A percentile compares a stretch with the other conserved stretches of the same genome.
These are phyloP conservation scores for Leptinotarsa texana DNA, from an alignment of 1,140 invertebrate species.

Conservation along the genomic window DNA sequence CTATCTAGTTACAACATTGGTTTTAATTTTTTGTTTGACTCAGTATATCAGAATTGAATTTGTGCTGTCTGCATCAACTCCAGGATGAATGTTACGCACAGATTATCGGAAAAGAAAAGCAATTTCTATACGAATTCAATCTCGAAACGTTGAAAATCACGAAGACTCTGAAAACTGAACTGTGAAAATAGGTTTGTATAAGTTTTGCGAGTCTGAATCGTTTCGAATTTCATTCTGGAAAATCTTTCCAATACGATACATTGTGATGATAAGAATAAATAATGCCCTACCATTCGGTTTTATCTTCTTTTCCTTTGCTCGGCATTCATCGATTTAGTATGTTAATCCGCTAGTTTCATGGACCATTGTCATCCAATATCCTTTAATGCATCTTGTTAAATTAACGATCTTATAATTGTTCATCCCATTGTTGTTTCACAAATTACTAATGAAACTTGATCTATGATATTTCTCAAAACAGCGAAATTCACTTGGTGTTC, in stretches of 20 bases:
- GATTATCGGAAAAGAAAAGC: constrained; percentile 11
- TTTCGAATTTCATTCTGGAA: constrained; percentile 45
- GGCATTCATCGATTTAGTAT: constrained; percentile 46
- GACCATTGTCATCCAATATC: constrained; percentile 41
- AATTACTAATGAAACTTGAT: too few species aligned
- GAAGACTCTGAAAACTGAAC: constrained; percentile 38
- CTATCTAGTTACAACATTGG: too few species aligned
- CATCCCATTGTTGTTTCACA: background rate
- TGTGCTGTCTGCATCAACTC: too few species aligned
- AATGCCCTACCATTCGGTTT: constrained; percentile 44
- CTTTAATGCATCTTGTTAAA: constrained; percentile 33
- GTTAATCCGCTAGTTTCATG: constrained; percentile 48
- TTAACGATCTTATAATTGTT: constrained; percentile 43
- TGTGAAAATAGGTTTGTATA: constrained; percentile 41
- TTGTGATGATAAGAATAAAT: constrained; percentile 49
- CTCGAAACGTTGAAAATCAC: constrained; percentile 23
- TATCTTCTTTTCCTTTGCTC: constrained; percentile 45
- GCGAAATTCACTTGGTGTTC: too few species aligned
- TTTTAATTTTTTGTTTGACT: too few species aligned
- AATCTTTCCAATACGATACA: constrained; percentile 47
- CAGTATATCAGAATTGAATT: too few species aligned
- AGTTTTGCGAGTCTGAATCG: constrained; percentile 37
- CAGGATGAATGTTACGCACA: background rate
- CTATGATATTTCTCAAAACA: too few species aligned
- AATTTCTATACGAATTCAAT: constrained; percentile 22